Base-by-base conservation (phyloP, 2,797 vertebrate species). In the Odontamblyopus lacepedii region DNA sequence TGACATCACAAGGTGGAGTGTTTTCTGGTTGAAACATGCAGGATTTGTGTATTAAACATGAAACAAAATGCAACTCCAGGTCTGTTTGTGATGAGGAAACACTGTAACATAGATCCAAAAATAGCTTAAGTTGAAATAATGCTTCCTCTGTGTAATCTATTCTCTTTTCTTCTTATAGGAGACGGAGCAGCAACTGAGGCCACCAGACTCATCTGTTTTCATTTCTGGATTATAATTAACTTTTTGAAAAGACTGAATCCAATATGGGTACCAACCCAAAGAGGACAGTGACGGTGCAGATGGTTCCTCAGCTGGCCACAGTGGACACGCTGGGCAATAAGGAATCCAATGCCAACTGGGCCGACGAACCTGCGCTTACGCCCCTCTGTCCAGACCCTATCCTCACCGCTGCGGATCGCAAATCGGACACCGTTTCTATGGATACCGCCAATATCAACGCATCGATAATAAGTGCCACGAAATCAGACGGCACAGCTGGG, bases 261-360 rank as follows among this genome's bases (percentile, higher is more conserved):
- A 82, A 41, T 87, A 99, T 98, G 97, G 97, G 96, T 92, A 97
- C 96, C 72, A 95, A 96, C 85, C 93, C 95, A 84, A 94, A 95
- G 90, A 94, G 94, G 87, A 94, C 96, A 70, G 92, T 95, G 72
- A 95, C 94, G 44, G 91, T 94, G 86, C 93, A 96, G 74, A 90
- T 94, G 87, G 90, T 93, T 67, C 84, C 95, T 78, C 71, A 93
- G 86, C 84, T 95, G 70, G 85, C 87, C 56, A 93, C 85, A 74
- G 90, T 93, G 60, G 94, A 95, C 72, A 65, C 79, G 9, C 82
- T 87, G 76, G 89, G 89, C 83, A 94, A 92, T 68, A 91, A 87
- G 61, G 94, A 91, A 63, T 32, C 92, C 12, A 87, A 93, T 62
- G 89, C 94, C 74, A 91, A 89, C 78, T 94, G 83, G 83, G 76